phyloP scores from a whole-genome alignment of 2,888 invertebrate species.

The Thereva unica region DNA sequence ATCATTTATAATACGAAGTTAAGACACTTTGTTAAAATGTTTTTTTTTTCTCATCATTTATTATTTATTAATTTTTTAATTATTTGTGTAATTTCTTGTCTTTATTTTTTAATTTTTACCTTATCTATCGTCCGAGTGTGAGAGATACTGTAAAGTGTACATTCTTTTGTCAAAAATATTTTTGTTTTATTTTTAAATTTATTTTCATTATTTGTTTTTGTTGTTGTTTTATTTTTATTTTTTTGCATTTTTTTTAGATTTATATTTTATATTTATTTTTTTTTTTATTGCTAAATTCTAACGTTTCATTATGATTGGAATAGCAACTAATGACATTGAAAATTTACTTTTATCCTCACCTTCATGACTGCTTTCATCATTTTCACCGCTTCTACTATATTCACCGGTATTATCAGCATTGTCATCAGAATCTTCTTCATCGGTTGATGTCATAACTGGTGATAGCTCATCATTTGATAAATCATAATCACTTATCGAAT shows the following conservation, averaged over 20 bases:
- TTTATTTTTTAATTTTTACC: conserved; percentile 1
- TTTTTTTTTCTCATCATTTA: conserved; percentile 20
- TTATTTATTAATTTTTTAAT: conserved; percentile 14
- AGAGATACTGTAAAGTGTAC: too few species aligned
- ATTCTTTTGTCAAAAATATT: too few species aligned
- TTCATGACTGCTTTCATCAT: conserved; percentile 22
- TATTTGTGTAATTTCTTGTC: conserved; percentile 17
- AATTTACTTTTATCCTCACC: conserved; percentile 33
- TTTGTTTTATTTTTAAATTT: background rate
- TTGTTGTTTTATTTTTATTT: conserved; percentile 18
- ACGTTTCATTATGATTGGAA: conserved; percentile 40
- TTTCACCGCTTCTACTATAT: conserved; percentile 14
- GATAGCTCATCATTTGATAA: conserved; percentile 39
- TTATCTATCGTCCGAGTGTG: too few species aligned
- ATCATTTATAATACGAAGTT: conserved; percentile 25
- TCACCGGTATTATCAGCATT: background rate
- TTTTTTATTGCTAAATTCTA: conserved; percentile 32
- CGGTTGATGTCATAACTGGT: conserved; percentile 41
- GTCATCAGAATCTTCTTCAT: conserved; percentile 36
- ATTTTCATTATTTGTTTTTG: conserved; percentile 23
- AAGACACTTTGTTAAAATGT: conserved; percentile 34
- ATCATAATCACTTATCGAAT: conserved; percentile 41
- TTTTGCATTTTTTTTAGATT: conserved; percentile 25
- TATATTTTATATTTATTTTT: conserved; percentile 10
- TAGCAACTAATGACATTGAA: conserved; percentile 38